Conservation (phyloP, 2,113 vertebrate species). For the Corynorhinus townsendii region DNA sequence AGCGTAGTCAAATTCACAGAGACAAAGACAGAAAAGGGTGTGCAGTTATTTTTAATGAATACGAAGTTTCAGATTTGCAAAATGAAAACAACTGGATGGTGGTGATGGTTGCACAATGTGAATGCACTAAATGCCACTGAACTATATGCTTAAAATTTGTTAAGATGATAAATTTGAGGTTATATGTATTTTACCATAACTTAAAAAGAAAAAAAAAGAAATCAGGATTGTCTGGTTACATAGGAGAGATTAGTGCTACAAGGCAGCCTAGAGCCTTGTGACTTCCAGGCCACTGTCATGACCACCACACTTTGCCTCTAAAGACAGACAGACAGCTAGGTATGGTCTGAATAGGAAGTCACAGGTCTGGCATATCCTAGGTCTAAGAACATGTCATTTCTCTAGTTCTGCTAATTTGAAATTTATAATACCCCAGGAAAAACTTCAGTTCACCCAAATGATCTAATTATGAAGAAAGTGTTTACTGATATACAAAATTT, state of each 20-base stretch:
- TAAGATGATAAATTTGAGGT: background rate
- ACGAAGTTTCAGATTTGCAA: background rate
- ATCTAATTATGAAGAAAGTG: background rate
- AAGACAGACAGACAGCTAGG: background rate
- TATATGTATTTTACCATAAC: background rate
- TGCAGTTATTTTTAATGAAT: background rate
- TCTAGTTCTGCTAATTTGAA: background rate
- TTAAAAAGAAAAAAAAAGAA: background rate
- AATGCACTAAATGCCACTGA: background rate
- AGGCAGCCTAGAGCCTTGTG: background rate
- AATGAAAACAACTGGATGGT: background rate
- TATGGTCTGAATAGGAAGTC: background rate
- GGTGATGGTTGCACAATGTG: background rate
- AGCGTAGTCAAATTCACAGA: background rate
- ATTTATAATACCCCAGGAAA: background rate
- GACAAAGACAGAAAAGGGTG: background rate
- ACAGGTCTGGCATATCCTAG: background rate
- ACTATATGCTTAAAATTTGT: background rate
- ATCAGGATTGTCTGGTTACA: background rate
- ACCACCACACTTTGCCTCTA: background rate
- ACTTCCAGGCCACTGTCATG: background rate
- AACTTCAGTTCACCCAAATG: background rate
- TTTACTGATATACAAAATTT: background rate
- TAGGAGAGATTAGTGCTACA: background rate
- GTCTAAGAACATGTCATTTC: background rate